Conservation (phyloP, 2,113 vertebrate species). For the Myotis davidii region DNA sequence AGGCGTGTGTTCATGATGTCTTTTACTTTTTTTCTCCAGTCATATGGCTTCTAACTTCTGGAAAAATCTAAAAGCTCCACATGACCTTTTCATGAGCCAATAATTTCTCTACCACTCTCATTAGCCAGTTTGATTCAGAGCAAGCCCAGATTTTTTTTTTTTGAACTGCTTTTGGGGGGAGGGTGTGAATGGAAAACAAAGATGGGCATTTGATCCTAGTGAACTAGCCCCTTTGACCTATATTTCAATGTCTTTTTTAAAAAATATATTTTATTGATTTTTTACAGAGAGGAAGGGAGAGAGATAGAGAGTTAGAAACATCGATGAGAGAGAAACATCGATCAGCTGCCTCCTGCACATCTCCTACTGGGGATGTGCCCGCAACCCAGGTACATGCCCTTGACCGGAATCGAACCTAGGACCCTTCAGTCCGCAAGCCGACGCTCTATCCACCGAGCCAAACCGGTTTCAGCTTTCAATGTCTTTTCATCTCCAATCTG, state of each 20-base stretch:
- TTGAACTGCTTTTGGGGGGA: accelerated
- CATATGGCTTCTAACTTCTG: neutral
- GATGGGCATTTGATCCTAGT: neutral
- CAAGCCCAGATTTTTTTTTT: neutral
- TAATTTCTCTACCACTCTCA: neutral
- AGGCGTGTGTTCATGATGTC: neutral
- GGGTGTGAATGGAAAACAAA: neutral
- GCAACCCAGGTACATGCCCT: too few species aligned
- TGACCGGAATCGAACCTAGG: too few species aligned
- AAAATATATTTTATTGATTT: too few species aligned
- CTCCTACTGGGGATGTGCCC: too few species aligned
- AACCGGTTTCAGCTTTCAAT: too few species aligned
- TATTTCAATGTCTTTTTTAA: neutral
- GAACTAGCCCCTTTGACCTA: neutral
- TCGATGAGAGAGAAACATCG: too few species aligned
- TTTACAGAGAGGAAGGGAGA: too few species aligned
- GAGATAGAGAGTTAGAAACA: too few species aligned
- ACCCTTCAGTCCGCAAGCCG: too few species aligned
- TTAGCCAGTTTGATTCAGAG: neutral
- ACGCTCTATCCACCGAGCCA: too few species aligned
- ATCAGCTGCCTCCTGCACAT: too few species aligned
- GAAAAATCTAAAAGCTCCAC: neutral
- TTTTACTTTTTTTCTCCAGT: constrained; percentile 10
- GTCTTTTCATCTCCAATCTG: neutral
- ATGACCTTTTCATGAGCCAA: neutral